Evolutionary conservation across 2,797 vertebrate genomes (phyloP), one percentile per base, ranked within the genome.

Genomic region (Poecilia velifera): DNA sequence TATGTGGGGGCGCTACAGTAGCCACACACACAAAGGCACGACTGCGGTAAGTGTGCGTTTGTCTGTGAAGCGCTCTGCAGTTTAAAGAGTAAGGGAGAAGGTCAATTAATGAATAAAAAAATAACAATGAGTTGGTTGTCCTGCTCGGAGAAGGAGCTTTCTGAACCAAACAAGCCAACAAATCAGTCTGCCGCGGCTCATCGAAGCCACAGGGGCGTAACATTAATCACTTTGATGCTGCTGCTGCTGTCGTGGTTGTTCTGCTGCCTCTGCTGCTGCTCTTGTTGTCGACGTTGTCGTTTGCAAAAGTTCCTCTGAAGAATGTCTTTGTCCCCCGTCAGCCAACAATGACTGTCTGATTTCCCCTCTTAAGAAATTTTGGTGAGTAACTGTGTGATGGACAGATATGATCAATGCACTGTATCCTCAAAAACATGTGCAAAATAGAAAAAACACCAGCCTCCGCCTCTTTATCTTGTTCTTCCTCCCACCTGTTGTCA

Each of bases 341-440:
- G 84, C 90, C 88, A 82, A 86, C 86, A 89, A 87, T 93, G 80
- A 86, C 92, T 88, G 76, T 93, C 89, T 88, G 89, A 84, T 81
- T 93, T 92, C 72, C 89, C 79, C 86, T 68, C 88, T 81, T 92
- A 84, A 78, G 91, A 92, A 91, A 93, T 92, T 90, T 91, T 79
- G 91, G 90, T 85, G 92, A 92, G 92, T 93, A 94, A 95, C 86
- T 93, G 93, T 82, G 86, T 92, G 90, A 94, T 89, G 94, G 94
- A 94, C 84, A 88, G 80, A 93, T 95, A 94, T 94, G 93, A 96
- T 95, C 92, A 89, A 95, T 96, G 95, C 95, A 96, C 95, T 92
- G 95, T 93, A 94, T 96, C 94, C 95, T 96, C 80, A 77, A 94
- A 71, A 94, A 96, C 95, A 95, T 96, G 95, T 96, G 96, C 95